Evolutionary conservation across 1,140 invertebrate species (phyloP), one percentile per base, ranked within the genome.

Genomic region (Hormaphis cornu): DNA sequence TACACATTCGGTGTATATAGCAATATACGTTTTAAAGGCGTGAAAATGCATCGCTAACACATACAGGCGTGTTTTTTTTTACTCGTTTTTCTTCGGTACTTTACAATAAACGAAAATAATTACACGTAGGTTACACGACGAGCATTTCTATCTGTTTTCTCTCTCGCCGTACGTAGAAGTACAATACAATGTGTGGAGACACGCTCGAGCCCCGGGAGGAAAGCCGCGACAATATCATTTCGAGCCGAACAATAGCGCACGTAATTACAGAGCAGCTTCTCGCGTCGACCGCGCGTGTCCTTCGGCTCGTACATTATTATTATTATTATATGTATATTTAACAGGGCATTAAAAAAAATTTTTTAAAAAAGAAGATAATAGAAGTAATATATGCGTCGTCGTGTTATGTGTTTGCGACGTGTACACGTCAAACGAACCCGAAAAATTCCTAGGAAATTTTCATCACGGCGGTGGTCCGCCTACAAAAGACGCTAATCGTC

Each of bases 31-130:
- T 30, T 16, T 24, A 26, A 28, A 66, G 42, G 61, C 35, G 61
- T 66, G 28, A 66, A 66, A 48, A 66, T 22, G 61, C 61, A 30
- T 66, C 44, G 26, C 44, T 48, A 50, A 66, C 33, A 35, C 9
- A 30, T n/a, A 66, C 18, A 9, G 35, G 28, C 12, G 44, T 28
- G 44, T 66, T 44, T 44, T 54, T 26, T 52, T 53, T n/a, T n/a
- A n/a, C n/a, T n/a, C n/a, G n/a, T 52, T 53, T 52, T 53, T 30
- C 18, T 53, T 56, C 50, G 33, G 42, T 50, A 26, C 42, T 50
- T 66, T 33, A 50, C 44, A 50, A 66, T n/a, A 66, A 66, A 66
- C 44, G 44, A 22, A 18, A 50, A 44, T 66, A 66, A 66, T 66
- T 66, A 66, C n/a, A 66, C 50, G 61, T 66, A 6, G 24, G 61